Base-by-base conservation (phyloP, 2,888 invertebrate genomes). In the Amphipyra tragopoginis region DNA sequence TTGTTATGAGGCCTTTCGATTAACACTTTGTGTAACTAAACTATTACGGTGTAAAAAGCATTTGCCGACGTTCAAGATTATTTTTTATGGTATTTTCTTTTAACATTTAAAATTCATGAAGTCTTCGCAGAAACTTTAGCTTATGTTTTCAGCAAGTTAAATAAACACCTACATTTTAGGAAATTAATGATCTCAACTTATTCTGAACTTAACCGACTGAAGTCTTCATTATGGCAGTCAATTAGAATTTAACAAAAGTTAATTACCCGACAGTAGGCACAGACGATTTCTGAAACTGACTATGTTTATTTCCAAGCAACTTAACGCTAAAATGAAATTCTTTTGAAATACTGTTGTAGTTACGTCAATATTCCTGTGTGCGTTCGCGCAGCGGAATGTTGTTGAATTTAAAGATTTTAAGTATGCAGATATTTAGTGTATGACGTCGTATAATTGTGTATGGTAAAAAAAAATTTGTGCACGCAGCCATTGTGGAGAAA, bases 1-100 rank as follows among this genome's bases (percentile, higher is more conserved):
- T 43, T 51, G 34, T 53, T 52, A 39, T n/a, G 39, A 43, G 13
- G 51, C 26, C 15, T 36, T 55, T 67, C 21, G 29, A 55, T 68
- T 61, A 52, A 39, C 21, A 11, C n/a, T 40, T 36, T n/a, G 13
- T n/a, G 36, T 50, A 50, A 47, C 29, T n/a, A 43, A 50, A 60
- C 47, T 43, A 40, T 15, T 15, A 55, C 8, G 5, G 11, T 15
- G 29, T 39, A 34, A 56, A 58, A 26, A 13, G 36, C 34, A 45
- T 21, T 65, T 39, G 15, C 11, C 11, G n/a, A 13, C 10, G 14
- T 14, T 47, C 14, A 34, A 29, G 29, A 29, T 29, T 29, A n/a
- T 29, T 29, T 29, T 29, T 29, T 29, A 7, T 29, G 7, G 2
- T 29, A 5, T 29, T 29, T 29, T 2, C 4, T 29, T 29, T 4